Conservation (phyloP, 2,888 invertebrate species). For the Lissocephala sabroskyi region DNA sequence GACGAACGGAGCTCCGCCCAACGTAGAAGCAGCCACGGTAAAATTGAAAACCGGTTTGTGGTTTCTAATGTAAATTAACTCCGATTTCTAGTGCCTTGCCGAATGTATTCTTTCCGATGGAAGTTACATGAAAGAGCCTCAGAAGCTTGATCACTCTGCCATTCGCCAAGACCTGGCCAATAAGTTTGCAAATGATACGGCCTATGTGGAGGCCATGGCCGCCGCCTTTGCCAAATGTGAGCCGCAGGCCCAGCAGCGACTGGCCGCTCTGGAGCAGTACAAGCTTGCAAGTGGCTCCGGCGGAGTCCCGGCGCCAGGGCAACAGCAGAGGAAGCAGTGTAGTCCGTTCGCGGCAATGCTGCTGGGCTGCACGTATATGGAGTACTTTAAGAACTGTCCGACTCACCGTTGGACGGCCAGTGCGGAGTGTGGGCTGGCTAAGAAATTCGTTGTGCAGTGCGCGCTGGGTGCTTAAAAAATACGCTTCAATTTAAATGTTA, state of each 20-base stretch:
- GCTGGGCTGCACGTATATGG: slow-evolving; percentile 69
- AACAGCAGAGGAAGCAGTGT: slow-evolving; percentile 44
- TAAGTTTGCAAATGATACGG: slow-evolving; percentile 59
- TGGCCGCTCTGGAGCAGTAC: slow-evolving; percentile 46
- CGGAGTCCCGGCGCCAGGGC: slow-evolving; percentile 14
- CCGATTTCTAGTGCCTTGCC: slow-evolving; percentile 60
- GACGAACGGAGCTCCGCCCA: slow-evolving; percentile 35
- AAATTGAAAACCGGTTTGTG: too few species aligned
- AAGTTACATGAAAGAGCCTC: slow-evolving; percentile 50
- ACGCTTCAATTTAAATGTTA: too few species aligned
- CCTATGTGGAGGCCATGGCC: slow-evolving; percentile 59
- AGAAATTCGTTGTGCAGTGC: slow-evolving; percentile 66
- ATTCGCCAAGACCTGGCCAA: slow-evolving; percentile 50
- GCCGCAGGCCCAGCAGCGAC: slow-evolving; percentile 50
- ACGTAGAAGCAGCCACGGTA: slow-evolving; percentile 61
- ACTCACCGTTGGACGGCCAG: slow-evolving; percentile 63
- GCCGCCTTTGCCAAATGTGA: slow-evolving; percentile 60
- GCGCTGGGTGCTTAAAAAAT: slow-evolving; percentile 53
- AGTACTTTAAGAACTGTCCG: slow-evolving; percentile 70
- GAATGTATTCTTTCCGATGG: slow-evolving; percentile 67
- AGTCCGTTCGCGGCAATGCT: slow-evolving; percentile 68
- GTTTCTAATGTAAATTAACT: background rate
- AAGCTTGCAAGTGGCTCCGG: slow-evolving; percentile 7
- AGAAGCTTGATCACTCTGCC: slow-evolving; percentile 39
- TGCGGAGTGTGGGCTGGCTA: slow-evolving; percentile 61